phyloP scores from a whole-genome alignment of 2,888 invertebrate genomes.

The Ennomos fuscantarius region DNA sequence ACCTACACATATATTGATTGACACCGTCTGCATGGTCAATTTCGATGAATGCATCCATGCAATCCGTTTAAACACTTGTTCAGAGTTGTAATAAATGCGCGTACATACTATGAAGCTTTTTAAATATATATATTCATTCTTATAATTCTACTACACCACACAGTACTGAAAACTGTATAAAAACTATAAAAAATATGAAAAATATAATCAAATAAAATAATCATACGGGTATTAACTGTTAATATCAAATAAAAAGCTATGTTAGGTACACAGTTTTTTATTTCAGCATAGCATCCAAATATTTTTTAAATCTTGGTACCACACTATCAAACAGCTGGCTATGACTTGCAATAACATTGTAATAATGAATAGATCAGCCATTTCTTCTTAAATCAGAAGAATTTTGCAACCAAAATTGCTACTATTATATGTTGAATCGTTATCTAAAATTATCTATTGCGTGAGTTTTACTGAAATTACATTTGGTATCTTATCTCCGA shows the following conservation, averaged over 20 bases:
- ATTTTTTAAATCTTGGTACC: constrained; percentile 30
- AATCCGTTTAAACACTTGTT: constrained; percentile 23
- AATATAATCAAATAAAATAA: too few relatives aligned
- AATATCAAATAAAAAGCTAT: too few relatives aligned
- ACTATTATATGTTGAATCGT: constrained; percentile 20
- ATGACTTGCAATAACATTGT: constrained; percentile 51
- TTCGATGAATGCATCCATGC: constrained; percentile 32
- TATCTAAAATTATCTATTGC: constrained; percentile 18
- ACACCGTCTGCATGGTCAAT: constrained; percentile 40
- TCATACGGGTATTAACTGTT: too few relatives aligned
- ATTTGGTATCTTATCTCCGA: constrained; percentile 17
- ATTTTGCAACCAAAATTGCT: constrained; percentile 25
- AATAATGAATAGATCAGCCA: constrained; percentile 50
- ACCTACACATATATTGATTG: constrained; percentile 34
- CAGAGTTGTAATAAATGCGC: not conserved
- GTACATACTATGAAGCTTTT: not conserved
- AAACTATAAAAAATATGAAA: too few relatives aligned
- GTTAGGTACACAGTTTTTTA: too few relatives aligned
- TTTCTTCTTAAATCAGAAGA: constrained; percentile 48
- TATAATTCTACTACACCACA: too few relatives aligned
- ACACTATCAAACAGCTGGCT: constrained; percentile 44
- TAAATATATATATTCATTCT: too few relatives aligned
- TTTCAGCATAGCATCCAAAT: too few relatives aligned
- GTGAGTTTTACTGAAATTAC: constrained; percentile 10
- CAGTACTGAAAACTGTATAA: too few relatives aligned